Conservation (phyloP, 2,113 vertebrate genomes). For the Microtus richardsoni region DNA sequence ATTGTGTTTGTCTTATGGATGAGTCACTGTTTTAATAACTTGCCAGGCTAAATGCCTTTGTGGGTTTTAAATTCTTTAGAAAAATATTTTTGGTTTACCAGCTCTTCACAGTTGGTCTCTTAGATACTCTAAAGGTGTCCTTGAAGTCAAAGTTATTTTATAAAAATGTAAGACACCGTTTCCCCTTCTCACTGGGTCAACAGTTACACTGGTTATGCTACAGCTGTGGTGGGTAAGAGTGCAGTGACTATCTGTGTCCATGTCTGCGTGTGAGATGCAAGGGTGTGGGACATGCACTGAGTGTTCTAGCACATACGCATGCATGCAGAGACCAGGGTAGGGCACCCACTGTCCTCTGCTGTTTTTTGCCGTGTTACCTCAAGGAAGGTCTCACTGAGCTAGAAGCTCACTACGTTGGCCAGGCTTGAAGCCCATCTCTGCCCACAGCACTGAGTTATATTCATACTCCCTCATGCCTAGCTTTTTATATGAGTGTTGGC, state of each 20-base stretch:
- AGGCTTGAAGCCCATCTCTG: not conserved
- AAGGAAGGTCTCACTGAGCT: not conserved
- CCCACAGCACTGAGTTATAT: not conserved
- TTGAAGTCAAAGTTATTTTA: not conserved
- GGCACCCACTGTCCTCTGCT: not conserved
- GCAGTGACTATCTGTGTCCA: not conserved
- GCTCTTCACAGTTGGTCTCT: not conserved
- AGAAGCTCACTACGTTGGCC: not conserved
- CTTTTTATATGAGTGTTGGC: not conserved
- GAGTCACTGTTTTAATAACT: conserved; percentile 17
- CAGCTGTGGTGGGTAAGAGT: not conserved
- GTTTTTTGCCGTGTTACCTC: not conserved
- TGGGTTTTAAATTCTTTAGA: conserved; percentile 53
- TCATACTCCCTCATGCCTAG: not conserved
- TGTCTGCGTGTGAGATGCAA: not conserved
- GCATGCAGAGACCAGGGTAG: not conserved
- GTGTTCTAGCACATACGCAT: not conserved
- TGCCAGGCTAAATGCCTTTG: not conserved
- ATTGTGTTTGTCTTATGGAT: not conserved
- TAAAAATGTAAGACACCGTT: not conserved
- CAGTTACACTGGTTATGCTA: not conserved
- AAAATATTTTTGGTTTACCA: not conserved
- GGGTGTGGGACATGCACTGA: not conserved
- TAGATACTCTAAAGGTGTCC: not conserved
- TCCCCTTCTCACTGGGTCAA: not conserved